Conservation (phyloP, 2,888 invertebrate species). For the Lasioglossum marginatum region DNA sequence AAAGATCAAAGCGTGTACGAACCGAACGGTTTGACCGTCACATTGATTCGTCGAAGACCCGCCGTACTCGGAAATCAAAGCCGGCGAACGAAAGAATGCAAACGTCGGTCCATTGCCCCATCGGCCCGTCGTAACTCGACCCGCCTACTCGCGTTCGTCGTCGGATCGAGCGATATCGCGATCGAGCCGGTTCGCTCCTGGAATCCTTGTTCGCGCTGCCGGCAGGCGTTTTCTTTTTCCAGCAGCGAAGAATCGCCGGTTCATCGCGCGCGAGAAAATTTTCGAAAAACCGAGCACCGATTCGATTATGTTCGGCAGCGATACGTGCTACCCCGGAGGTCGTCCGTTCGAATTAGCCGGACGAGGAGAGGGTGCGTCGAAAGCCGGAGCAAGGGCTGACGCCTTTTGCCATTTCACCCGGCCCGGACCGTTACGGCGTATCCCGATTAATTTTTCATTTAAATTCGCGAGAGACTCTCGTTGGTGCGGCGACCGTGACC, state of each 20-base stretch:
- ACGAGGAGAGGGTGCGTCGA: conserved; percentile 56
- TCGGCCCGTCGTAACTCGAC: conserved; percentile 29
- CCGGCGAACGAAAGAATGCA: conserved; percentile 29
- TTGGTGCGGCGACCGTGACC: neutral
- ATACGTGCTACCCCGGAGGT: conserved; percentile 39
- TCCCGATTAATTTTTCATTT: conserved; percentile 69
- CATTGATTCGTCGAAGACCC: conserved; percentile 11
- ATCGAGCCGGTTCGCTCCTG: conserved; percentile 22
- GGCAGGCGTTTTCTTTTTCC: neutral
- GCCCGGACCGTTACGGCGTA: conserved; percentile 7
- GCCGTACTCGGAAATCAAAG: conserved; percentile 35
- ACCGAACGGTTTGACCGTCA: neutral
- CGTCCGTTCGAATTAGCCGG: conserved; percentile 62
- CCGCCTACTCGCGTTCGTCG: conserved; percentile 25
- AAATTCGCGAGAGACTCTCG: conserved; percentile 50
- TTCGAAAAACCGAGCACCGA: neutral
- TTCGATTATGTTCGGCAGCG: neutral
- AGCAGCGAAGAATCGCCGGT: neutral
- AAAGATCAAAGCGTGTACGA: neutral
- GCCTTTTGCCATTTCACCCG: conserved; percentile 58
- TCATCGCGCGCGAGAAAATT: neutral
- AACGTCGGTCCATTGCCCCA: conserved; percentile 17
- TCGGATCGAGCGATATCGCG: conserved; percentile 41
- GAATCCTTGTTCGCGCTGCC: neutral
- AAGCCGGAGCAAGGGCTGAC: conserved; percentile 27